A percentile compares a stretch with the other conserved stretches of the same genome.
Conservation (phyloP, 2,797 vertebrate genomes). For the Xenentodon cancila region DNA sequence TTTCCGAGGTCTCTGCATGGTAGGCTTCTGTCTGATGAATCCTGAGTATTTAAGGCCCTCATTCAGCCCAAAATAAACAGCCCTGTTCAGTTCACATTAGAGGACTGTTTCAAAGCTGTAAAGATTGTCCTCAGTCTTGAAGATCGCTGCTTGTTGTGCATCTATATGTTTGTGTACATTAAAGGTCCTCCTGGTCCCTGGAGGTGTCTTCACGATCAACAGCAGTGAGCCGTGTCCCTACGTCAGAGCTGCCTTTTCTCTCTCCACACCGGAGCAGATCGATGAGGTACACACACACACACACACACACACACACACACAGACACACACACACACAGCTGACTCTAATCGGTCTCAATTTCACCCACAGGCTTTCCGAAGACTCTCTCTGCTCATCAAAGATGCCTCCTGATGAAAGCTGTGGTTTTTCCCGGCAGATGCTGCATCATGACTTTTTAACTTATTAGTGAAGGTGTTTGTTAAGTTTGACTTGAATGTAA, state of each 20-base stretch:
- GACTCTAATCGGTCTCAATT: slow-evolving; percentile 21
- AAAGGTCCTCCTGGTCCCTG: slow-evolving; percentile 92
- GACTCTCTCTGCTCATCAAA: slow-evolving; percentile 89
- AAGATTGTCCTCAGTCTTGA: neutral
- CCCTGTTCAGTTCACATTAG: no score
- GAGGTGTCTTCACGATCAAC: slow-evolving; percentile 86
- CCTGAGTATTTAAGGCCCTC: slow-evolving; percentile 19
- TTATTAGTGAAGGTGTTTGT: neutral
- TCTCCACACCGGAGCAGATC: slow-evolving; percentile 89
- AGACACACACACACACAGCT: neutral
- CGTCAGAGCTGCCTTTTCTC: slow-evolving; percentile 91
- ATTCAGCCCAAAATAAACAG: neutral
- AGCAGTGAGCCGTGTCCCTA: slow-evolving; percentile 85
- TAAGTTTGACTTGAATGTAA: neutral
- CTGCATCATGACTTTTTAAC: neutral
- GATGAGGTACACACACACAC: slow-evolving; percentile 80
- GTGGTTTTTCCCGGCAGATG: neutral
- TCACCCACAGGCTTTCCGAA: slow-evolving; percentile 87
- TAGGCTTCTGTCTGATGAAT: slow-evolving; percentile 1
- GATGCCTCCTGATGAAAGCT: slow-evolving; percentile 75
- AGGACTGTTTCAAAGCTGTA: neutral
- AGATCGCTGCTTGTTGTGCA: neutral
- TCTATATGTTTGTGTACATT: neutral
- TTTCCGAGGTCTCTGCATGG: slow-evolving; percentile 26
- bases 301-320: slow-evolving; percentile 7